These are phyloP conservation scores for Acropternis orthonyx DNA, from an alignment of 2,797 vertebrate genomes.

Conservation along the genomic window DNA sequence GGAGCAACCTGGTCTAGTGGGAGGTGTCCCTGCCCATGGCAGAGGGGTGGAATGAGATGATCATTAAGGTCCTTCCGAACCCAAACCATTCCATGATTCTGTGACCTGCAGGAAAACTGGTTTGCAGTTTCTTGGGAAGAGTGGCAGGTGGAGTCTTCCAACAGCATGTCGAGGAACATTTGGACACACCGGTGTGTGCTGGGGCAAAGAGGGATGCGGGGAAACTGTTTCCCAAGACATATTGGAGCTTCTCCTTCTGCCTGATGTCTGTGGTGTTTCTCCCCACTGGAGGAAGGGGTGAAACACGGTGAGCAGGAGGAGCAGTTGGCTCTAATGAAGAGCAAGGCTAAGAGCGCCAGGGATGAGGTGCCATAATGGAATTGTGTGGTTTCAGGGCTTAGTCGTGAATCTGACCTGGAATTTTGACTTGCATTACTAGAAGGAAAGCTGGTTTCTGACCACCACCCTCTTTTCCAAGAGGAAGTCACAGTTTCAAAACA, in stretches of 20 bases:
- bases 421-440: neutral
- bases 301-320: neutral
- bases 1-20: neutral
- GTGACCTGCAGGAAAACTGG: neutral
- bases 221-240: neutral
- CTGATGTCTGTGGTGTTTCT: neutral
- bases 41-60: neutral
- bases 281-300: neutral
- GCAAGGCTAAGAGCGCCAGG: neutral
- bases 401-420: neutral
- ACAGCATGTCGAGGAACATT: fast-evolving
- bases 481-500: neutral
- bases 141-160: neutral
- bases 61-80: neutral
- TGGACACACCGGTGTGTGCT: fast-evolving
- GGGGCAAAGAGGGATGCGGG: neutral
- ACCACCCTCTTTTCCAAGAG: neutral
- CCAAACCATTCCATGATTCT: neutral
- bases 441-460: neutral
- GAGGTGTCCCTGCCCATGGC: neutral
- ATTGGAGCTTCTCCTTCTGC: neutral
- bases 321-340: neutral
- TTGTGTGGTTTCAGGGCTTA: neutral
- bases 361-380: neutral
- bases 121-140: neutral